phyloP scores from a whole-genome alignment of 2,888 invertebrate species.

The Watsonalla cultraria region DNA sequence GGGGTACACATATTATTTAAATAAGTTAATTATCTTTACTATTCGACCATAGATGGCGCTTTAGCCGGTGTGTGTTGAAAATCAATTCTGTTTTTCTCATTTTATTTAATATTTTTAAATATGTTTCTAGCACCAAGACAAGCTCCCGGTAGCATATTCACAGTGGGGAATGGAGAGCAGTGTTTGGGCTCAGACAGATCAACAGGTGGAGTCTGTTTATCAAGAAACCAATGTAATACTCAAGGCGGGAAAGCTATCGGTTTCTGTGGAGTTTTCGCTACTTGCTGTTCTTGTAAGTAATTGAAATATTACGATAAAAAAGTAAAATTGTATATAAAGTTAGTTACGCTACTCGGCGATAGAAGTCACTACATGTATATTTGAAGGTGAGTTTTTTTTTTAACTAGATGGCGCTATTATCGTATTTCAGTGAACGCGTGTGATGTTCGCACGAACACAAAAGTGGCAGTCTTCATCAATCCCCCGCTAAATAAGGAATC shows the following conservation, averaged over 20 bases:
- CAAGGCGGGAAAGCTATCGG: slow-evolving; percentile 75
- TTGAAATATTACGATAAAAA: not conserved
- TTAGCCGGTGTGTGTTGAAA: too few relatives aligned
- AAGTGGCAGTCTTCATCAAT: slow-evolving; percentile 69
- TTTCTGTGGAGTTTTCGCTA: slow-evolving; percentile 71
- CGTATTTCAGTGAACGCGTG: slow-evolving; percentile 63
- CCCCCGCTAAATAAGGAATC: slow-evolving; percentile 61
- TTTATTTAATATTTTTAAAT: too few relatives aligned
- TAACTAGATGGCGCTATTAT: slow-evolving; percentile 20
- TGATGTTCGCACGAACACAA: slow-evolving; percentile 61
- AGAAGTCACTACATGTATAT: not conserved
- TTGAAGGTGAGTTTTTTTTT: not conserved
- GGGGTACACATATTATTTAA: too few relatives aligned
- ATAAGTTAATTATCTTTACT: too few relatives aligned
- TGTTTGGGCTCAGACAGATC: slow-evolving; percentile 56
- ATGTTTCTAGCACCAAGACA: slow-evolving; percentile 45
- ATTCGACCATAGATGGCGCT: not conserved
- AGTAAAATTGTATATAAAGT: too few relatives aligned
- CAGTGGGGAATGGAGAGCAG: slow-evolving; percentile 63
- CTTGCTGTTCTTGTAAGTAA: slow-evolving; percentile 71
- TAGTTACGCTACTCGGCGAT: not conserved
- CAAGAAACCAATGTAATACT: slow-evolving; percentile 73
- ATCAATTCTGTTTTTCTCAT: too few relatives aligned
- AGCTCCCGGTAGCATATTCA: slow-evolving; percentile 53
- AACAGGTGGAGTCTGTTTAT: slow-evolving; percentile 70